A percentile compares a stretch with the other conserved stretches of the same genome.
These are phyloP conservation scores for Hydra vulgaris DNA, from an alignment of 30 jellyfish, hydroid and myxozoan genomes.

Conservation along the genomic window DNA sequence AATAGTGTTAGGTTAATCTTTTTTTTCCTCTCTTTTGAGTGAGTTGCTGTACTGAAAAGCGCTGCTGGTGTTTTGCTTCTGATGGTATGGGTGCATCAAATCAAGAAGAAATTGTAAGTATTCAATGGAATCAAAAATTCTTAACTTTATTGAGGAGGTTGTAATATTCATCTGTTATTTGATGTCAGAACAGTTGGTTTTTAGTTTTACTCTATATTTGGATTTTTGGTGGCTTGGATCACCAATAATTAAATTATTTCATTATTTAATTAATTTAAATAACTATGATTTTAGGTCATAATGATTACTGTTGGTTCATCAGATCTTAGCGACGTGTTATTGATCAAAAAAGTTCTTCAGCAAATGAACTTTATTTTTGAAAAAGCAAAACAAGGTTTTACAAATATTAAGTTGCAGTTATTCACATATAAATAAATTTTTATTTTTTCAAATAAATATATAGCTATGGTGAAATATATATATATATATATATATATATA, in stretches of 20 bases:
- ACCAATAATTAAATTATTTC: too few species aligned
- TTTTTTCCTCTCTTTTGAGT: conserved; percentile 20
- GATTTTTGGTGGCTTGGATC: background rate
- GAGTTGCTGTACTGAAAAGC: conserved; percentile 75
- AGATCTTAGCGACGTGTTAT: conserved; percentile 33
- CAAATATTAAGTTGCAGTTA: too few species aligned
- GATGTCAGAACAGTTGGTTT: background rate
- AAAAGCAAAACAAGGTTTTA: conserved; percentile 85
- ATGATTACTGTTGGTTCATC: conserved; percentile 33
- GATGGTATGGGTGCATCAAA: conserved; percentile 99
- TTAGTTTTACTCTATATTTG: background rate
- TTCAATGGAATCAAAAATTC: background rate
- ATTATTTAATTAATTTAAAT: too few species aligned
- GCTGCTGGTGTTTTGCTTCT: conserved; percentile 90
- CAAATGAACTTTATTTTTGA: conserved; percentile 81
- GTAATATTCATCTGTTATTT: background rate
- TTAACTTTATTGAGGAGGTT: background rate
- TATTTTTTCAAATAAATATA: too few species aligned
- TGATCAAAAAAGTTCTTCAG: conserved; percentile 65
- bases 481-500: too few species aligned
- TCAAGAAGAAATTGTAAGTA: conserved; percentile 88
- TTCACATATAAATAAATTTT: too few species aligned
- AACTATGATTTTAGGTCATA: conserved; percentile 21
- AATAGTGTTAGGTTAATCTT: too few species aligned
- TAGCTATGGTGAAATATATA: too few species aligned